Base-by-base conservation (phyloP, 2,888 invertebrate species). In the Rugalucina vietnamica region DNA sequence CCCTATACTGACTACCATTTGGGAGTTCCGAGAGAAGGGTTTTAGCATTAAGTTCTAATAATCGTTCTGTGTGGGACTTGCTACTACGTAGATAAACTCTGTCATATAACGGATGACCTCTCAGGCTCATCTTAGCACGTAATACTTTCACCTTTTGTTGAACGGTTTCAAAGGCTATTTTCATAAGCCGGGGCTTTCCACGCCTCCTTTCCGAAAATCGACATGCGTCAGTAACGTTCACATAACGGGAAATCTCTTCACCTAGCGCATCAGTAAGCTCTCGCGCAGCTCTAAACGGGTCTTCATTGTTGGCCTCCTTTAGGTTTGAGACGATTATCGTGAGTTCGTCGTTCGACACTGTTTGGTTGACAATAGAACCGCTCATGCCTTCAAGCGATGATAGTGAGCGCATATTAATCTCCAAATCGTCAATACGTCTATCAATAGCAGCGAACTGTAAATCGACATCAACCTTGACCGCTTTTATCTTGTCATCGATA, bases 401-500 rank as follows among this genome's bases (percentile, higher is more conserved):
- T 18, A 54, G n/a, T 21, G 54, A 54, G 8, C n/a, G 14, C 54
- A 54, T 54, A 21, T 21, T 54, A 43, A 43, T 18, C 5, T 24
- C 54, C 18, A 69, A 18, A n/a, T 50, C 27, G 24, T 71, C 54
- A 21, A 78, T 78, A 14, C 78, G 70, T 18, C 27, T 29, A n/a
- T 43, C 32, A 24, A 70, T 70, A 21, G 49, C 24, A 8, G 43
- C 54, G 14, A 78, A 36, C n/a, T 78, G 70, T 27, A 49, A n/a
- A 27, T 49, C 36, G 37, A 78, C 70, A 24, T 71, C 71, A 10
- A 43, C 43, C 24, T 50, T 43, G 29, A 77, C 39, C 24, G 43
- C 43, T 21, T 43, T 76, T 29, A 77, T 34, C 34, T 78, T 78
- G 21, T 29, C 24, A 54, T 78, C 78, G 10, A 78, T 78, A 29